Evolutionary conservation across 2,888 invertebrate species (phyloP).

Genomic region (Eilema griseolum): DNA sequence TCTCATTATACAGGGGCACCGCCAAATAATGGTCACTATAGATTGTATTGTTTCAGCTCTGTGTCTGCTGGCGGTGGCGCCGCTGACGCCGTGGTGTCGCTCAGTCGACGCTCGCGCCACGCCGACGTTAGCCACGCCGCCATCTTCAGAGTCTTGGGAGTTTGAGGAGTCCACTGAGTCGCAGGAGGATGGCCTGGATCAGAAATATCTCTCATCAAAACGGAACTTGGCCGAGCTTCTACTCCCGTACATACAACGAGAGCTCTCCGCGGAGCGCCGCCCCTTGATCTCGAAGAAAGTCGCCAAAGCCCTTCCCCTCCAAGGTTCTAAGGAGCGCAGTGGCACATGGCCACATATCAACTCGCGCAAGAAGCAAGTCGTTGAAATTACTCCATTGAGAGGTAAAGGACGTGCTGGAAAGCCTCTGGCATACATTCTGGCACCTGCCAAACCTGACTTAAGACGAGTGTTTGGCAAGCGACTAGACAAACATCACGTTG

Average conservation of each 20-base stretch:
- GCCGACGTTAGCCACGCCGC: background rate
- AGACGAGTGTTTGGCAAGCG: constrained; percentile 6
- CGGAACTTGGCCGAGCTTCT: constrained; percentile 41
- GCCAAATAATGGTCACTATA: background rate
- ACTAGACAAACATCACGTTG: constrained; percentile 8
- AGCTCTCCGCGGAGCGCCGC: constrained; percentile 17
- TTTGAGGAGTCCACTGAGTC: background rate
- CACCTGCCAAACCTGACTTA: constrained; percentile 33
- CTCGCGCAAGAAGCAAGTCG: constrained; percentile 43
- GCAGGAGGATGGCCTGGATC: constrained; percentile 20
- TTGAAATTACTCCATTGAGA: constrained; percentile 44
- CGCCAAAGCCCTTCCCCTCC: constrained; percentile 36
- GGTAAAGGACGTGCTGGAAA: constrained; percentile 40
- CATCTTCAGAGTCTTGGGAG: constrained; percentile 25
- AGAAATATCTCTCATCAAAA: constrained; percentile 17
- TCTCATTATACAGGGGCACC: no score
- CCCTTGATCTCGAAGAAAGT: constrained; percentile 32
- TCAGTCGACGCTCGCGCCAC: constrained; percentile 29
- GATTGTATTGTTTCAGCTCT: constrained; percentile 24
- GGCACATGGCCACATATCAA: constrained; percentile 33
- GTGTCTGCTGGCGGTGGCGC: constrained; percentile 44
- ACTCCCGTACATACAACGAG: constrained; percentile 40
- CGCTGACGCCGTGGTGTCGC: constrained; percentile 31
- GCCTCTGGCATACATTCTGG: constrained; percentile 44
- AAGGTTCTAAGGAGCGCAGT: constrained; percentile 28